These are phyloP conservation scores for Amniataba percoides DNA, from an alignment of 2,797 vertebrate genomes.

Conservation along the genomic window DNA sequence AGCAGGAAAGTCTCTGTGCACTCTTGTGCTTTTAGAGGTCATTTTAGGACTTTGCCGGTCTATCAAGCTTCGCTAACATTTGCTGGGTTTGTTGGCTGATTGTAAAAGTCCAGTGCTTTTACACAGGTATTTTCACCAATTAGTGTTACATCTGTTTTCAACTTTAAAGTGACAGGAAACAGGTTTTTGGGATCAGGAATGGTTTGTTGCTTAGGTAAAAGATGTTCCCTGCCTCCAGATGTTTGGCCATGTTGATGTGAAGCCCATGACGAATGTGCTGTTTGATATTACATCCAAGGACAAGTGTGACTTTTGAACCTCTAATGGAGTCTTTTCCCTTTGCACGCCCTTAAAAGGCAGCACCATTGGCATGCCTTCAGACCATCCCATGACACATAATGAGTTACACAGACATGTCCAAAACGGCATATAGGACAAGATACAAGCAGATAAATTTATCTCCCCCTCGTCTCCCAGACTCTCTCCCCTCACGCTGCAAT, in stretches of 20 bases:
- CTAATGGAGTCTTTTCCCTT: constrained; percentile 11
- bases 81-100: constrained; percentile 20
- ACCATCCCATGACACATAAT: constrained; percentile 42
- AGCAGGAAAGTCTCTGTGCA: constrained; percentile 32
- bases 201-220: constrained; percentile 35
- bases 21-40: constrained; percentile 43
- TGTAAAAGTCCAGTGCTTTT: constrained; percentile 40
- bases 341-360: constrained; percentile 57
- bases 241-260: constrained; percentile 54
- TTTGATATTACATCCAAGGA: constrained; percentile 38
- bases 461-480: background rate
- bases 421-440: constrained; percentile 28
- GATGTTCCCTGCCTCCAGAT: constrained; percentile 55
- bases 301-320: constrained; percentile 57
- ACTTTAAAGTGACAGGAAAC: constrained; percentile 35
- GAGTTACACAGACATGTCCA: constrained; percentile 50
- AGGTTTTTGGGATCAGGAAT: constrained; percentile 22
- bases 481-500: constrained; percentile 3
- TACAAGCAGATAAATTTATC: constrained; percentile 9
- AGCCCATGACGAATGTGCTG: constrained; percentile 37
- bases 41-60: constrained; percentile 33
- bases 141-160: constrained; percentile 41
- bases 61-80: constrained; percentile 24
- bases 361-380: constrained; percentile 15
- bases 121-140: constrained; percentile 22